Percentiles rank a stretch among this genome's conserved stretches.
Evolutionary conservation across 2,797 vertebrate species (phyloP).

Genomic region (Onychomys arenicola): DNA sequence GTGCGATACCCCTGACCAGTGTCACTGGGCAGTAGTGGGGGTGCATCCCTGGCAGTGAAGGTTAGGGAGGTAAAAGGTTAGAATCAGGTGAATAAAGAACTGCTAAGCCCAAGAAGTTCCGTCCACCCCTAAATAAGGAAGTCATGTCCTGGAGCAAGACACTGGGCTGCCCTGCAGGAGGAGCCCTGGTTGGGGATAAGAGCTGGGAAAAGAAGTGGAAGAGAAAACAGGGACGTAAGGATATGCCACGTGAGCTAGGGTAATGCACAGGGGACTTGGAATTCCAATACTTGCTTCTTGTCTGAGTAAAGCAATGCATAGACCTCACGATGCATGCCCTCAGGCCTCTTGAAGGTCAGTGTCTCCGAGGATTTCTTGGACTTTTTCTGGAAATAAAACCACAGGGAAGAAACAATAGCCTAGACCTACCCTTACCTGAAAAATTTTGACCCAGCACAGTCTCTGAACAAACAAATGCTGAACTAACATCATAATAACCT

Average conservation of each 20-base stretch:
- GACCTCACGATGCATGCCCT: slow-evolving; percentile 99
- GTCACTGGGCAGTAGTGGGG: slow-evolving; percentile 97
- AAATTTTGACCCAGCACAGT: slow-evolving; percentile 21
- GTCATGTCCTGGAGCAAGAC: neutral
- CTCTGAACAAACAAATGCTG: neutral
- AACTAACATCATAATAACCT: neutral
- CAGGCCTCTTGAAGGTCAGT: slow-evolving; percentile 97
- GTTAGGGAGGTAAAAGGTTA: slow-evolving; percentile 53
- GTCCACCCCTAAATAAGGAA: slow-evolving; percentile 18
- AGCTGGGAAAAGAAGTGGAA: neutral
- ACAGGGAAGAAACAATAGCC: slow-evolving; percentile 52
- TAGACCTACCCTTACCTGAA: slow-evolving; percentile 10
- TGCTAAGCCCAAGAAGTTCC: neutral
- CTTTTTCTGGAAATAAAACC: slow-evolving; percentile 93
- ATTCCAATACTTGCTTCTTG: slow-evolving; percentile 89
- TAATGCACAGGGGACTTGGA: neutral
- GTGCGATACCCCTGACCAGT: slow-evolving; percentile 99
- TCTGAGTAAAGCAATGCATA: slow-evolving; percentile 98
- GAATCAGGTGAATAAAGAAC: neutral
- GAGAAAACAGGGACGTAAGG: neutral
- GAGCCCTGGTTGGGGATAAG: neutral
- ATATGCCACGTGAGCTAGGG: neutral
- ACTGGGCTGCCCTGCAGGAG: neutral
- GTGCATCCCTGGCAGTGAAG: slow-evolving; percentile 92
- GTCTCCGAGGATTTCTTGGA: slow-evolving; percentile 97